Percentiles rank a stretch among this genome's conserved stretches.
phyloP scores from a whole-genome alignment of 2,888 invertebrate species.

The Julus scandinavius region DNA sequence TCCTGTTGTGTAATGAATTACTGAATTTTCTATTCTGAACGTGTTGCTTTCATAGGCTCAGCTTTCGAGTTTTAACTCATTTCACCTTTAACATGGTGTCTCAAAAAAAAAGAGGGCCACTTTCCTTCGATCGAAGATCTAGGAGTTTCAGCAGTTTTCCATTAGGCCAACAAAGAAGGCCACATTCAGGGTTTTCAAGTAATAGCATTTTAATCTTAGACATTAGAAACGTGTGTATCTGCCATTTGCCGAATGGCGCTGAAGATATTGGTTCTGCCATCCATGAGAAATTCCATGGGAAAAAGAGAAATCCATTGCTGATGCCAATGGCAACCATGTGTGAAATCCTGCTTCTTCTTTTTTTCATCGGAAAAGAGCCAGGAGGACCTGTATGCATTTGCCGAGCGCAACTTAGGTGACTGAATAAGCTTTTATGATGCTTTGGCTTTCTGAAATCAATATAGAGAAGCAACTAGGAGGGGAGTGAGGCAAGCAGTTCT shows the following conservation, averaged over 20 bases:
- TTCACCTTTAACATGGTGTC: no score
- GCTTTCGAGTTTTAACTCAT: no score
- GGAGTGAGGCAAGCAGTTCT: neutral
- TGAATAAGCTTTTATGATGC: neutral
- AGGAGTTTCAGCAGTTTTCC: neutral
- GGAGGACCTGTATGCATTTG: neutral
- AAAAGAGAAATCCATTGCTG: neutral
- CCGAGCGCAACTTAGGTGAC: neutral
- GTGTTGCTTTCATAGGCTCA: no score
- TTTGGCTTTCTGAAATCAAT: neutral
- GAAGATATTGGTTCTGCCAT: neutral
- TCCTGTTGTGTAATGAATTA: no score
- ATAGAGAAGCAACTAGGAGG: neutral
- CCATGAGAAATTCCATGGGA: neutral
- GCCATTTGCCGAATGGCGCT: neutral
- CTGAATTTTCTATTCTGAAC: no score
- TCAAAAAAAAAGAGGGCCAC: no score
- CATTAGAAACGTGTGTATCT: neutral
- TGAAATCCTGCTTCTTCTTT: neutral
- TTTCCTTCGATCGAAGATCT: neutral
- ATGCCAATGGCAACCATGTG: neutral
- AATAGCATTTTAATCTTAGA: neutral
- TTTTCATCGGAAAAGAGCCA: neutral
- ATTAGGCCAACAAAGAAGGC: neutral
- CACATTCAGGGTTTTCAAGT: neutral